A percentile compares a stretch with the other conserved stretches of the same genome.
Evolutionary conservation across 2,113 vertebrate species (phyloP).

Genomic region (Tragelaphus buxtoni): DNA sequence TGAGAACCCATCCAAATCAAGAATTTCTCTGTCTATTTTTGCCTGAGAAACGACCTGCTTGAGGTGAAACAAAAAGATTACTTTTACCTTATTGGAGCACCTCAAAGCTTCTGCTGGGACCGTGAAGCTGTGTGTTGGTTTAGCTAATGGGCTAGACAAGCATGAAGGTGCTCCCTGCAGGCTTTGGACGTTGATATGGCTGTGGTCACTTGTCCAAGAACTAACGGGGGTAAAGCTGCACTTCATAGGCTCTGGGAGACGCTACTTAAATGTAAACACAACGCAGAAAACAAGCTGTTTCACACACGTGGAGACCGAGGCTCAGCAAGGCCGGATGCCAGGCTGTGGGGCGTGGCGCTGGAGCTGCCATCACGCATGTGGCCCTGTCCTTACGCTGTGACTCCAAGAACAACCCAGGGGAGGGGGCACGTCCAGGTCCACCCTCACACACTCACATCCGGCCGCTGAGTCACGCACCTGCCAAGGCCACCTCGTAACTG

Average conservation of each 20-base stretch:
- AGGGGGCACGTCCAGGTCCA: rapidly evolving
- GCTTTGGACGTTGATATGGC: rapidly evolving
- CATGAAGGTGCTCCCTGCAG: rapidly evolving
- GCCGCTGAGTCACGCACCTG: neutral
- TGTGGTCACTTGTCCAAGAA: neutral
- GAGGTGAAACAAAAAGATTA: neutral
- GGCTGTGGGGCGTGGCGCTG: neutral
- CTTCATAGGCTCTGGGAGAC: neutral
- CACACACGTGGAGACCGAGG: neutral
- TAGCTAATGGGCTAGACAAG: too few relatives aligned
- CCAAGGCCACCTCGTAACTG: too few relatives aligned
- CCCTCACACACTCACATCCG: rapidly evolving
- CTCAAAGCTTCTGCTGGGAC: neutral
- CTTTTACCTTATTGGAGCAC: neutral
- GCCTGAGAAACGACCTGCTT: neutral
- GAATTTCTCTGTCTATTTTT: neutral
- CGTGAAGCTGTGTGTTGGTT: neutral
- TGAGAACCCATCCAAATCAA: neutral
- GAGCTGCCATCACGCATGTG: neutral
- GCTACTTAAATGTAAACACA: neutral
- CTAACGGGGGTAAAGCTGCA: too few relatives aligned
- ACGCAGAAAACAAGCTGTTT: too few relatives aligned
- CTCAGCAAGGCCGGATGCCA: neutral
- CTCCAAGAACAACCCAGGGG: rapidly evolving
- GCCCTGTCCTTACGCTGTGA: neutral